A percentile compares a stretch with the other conserved stretches of the same genome.
Conservation (phyloP, 2,888 invertebrate species). For the Timema cristinae region DNA sequence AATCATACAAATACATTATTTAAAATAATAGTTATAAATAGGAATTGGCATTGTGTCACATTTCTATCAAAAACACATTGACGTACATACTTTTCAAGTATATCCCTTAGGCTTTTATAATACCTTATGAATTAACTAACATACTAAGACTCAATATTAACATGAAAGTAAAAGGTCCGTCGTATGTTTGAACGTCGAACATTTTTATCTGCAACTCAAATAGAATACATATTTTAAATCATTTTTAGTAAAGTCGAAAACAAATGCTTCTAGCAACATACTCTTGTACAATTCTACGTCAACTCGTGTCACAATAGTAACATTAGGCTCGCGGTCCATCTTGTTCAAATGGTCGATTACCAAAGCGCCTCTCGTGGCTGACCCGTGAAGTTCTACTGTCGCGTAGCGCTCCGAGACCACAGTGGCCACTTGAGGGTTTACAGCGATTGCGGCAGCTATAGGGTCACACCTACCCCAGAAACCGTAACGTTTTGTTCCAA, state of each 20-base stretch:
- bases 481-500: conserved; percentile 25
- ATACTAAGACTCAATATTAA: too few species aligned
- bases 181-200: too few species aligned
- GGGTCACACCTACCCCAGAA: conserved; percentile 39
- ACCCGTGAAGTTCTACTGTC: conserved; percentile 43
- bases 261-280: conserved; percentile 30
- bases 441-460: conserved; percentile 40
- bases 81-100: neutral
- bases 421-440: conserved; percentile 34
- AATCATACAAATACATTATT: too few species aligned
- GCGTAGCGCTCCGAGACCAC: conserved; percentile 27
- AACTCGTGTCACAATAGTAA: conserved; percentile 32
- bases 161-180: too few species aligned
- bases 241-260: conserved; percentile 11
- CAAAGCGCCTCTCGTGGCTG: conserved; percentile 43
- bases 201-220: too few species aligned
- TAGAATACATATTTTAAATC: neutral
- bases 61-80: neutral
- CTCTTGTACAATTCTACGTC: conserved; percentile 32
- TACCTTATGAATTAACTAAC: neutral
- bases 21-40: too few species aligned
- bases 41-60: too few species aligned
- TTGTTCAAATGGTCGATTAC: conserved; percentile 40
- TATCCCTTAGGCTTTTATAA: neutral
- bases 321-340: conserved; percentile 31